Conservation (phyloP, 30 jellyfish, hydroid and myxozoan genomes). For the Aurelia sp. region DNA sequence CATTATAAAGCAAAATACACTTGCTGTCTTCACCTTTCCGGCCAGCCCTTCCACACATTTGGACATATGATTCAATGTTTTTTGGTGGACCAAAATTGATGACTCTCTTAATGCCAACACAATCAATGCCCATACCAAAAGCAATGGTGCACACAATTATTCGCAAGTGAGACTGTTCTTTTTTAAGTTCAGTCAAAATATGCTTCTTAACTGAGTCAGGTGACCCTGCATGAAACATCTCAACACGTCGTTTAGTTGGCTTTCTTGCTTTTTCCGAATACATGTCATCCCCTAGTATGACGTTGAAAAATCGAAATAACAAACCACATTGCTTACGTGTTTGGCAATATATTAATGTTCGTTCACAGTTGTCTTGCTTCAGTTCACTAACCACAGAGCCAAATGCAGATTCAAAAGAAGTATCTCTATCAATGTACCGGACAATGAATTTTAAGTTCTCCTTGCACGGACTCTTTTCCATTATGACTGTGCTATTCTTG, state of each 20-base stretch:
- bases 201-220: slow-evolving; percentile 30
- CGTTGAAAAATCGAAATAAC: slow-evolving; percentile 11
- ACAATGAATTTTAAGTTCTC: no score
- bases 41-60: slow-evolving; percentile 42
- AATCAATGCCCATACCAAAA: slow-evolving; percentile 38
- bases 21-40: slow-evolving; percentile 40
- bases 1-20: slow-evolving; percentile 26
- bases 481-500: background rate
- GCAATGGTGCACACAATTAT: slow-evolving; percentile 32
- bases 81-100: slow-evolving; percentile 32
- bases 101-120: slow-evolving; percentile 17
- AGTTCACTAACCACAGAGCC: slow-evolving; percentile 33
- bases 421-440: no score
- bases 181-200: slow-evolving; percentile 11
- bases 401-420: no score
- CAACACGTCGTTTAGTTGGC: slow-evolving; percentile 6
- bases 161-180: slow-evolving; percentile 10
- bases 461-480: no score
- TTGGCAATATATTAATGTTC: slow-evolving; percentile 28
- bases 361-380: slow-evolving; percentile 23
- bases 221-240: slow-evolving; percentile 44
- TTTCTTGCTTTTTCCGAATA: no score
- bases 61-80: slow-evolving; percentile 20
- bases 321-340: slow-evolving; percentile 41
- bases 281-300: background rate